phyloP scores from a whole-genome alignment of 2,113 vertebrate genomes.

The Patagioenas fasciata region DNA sequence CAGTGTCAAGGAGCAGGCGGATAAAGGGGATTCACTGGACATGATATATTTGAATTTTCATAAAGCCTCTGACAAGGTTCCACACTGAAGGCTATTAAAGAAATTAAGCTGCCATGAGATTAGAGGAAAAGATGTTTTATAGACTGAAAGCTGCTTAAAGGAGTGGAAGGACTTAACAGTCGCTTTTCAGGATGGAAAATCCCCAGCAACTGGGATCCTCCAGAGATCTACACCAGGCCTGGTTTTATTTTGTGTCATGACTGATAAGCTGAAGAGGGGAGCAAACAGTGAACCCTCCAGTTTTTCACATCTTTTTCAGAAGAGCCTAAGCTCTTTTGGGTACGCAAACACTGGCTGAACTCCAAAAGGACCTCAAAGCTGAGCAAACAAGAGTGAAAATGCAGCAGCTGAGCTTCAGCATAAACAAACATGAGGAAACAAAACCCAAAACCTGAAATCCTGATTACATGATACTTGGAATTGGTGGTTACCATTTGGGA shows the following conservation, averaged over 20 bases:
- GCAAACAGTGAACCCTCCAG: neutral
- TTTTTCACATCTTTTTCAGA: conserved; percentile 1
- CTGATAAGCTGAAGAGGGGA: neutral
- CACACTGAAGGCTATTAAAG: conserved; percentile 16
- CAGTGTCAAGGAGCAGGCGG: neutral
- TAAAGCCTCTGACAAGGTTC: conserved; percentile 12
- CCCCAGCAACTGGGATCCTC: neutral
- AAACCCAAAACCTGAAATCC: neutral
- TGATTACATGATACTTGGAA: neutral
- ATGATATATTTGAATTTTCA: conserved; percentile 25
- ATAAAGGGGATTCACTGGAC: conserved; percentile 40
- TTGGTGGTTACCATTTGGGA: neutral
- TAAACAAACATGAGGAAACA: neutral
- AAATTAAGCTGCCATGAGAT: conserved; percentile 42
- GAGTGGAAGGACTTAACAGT: conserved; percentile 4
- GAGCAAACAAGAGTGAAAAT: conserved; percentile 13
- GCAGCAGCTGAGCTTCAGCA: neutral
- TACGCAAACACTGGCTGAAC: neutral
- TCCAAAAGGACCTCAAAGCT: neutral
- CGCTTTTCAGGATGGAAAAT: neutral
- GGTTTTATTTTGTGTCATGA: neutral
- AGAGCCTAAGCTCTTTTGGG: neutral
- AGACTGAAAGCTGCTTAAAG: conserved; percentile 22
- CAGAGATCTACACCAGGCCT: rapidly evolving
- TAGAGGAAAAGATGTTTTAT: conserved; percentile 26